Conservation (phyloP, 2,797 vertebrate genomes). For the Sylvia borin region DNA sequence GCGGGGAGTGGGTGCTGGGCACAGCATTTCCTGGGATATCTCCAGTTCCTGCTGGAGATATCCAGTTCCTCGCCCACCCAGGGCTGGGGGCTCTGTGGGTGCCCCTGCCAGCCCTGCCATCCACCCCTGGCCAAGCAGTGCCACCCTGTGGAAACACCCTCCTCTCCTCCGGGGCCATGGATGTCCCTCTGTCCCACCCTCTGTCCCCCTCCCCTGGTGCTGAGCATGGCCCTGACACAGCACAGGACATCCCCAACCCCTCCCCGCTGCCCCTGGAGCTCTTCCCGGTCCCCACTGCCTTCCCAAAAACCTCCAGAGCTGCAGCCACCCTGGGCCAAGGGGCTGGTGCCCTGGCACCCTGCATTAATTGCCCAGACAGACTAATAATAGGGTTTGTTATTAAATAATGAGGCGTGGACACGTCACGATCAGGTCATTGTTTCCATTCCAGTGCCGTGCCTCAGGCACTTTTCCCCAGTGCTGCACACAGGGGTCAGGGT, state of each 20-base stretch:
- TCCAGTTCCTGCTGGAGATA: neutral
- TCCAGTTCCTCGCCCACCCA: neutral
- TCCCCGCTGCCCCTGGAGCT: neutral
- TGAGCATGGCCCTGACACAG: accelerated
- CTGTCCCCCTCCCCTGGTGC: neutral
- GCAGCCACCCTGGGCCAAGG: neutral
- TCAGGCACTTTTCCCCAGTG: neutral
- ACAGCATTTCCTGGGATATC: accelerated
- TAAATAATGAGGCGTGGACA: neutral
- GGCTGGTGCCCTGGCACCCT: neutral
- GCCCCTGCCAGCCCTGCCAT: neutral
- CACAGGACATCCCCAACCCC: neutral
- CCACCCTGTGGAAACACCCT: neutral
- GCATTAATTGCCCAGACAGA: neutral
- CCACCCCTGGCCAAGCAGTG: neutral
- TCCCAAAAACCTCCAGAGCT: neutral
- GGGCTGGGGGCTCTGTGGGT: neutral
- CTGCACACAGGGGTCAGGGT: neutral
- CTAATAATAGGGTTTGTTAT: neutral
- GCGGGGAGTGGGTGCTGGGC: neutral
- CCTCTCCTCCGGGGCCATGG: accelerated
- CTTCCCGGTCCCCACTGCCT: neutral
- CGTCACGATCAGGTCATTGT: neutral
- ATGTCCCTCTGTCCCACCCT: too few relatives aligned
- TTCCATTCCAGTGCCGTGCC: neutral